Conservation (phyloP, 2,113 vertebrate species). For the Chamaetylas fuelleborni region DNA sequence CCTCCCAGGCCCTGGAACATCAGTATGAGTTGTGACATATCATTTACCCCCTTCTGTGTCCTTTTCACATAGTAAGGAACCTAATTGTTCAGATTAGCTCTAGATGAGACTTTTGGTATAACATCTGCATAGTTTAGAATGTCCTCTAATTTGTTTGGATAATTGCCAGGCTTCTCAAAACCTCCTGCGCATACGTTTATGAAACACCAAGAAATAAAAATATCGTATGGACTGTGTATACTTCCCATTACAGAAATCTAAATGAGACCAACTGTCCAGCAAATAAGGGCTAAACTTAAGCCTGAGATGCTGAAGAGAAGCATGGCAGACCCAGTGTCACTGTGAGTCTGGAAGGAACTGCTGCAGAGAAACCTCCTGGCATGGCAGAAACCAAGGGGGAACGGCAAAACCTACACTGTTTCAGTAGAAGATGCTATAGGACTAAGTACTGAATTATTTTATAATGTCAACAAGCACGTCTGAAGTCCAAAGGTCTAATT, state of each 20-base stretch:
- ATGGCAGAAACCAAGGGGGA: not conserved
- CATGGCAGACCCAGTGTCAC: not conserved
- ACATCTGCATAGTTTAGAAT: not conserved
- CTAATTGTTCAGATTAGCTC: not conserved
- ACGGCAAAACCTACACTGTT: not conserved
- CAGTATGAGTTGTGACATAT: not conserved
- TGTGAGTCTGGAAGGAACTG: not conserved
- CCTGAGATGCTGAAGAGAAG: not conserved
- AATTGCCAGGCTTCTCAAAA: not conserved
- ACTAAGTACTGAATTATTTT: not conserved
- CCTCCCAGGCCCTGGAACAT: not conserved
- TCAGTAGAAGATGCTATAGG: not conserved
- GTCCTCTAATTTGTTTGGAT: not conserved
- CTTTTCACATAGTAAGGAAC: not conserved
- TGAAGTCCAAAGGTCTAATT: not conserved
- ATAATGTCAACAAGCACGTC: not conserved
- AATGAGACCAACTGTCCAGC: not conserved
- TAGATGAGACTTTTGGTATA: not conserved
- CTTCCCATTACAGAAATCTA: not conserved
- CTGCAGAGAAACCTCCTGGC: not conserved
- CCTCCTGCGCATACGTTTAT: not conserved
- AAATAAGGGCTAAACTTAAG: not conserved
- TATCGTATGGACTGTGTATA: not conserved
- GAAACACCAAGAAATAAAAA: not conserved
- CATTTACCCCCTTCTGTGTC: not conserved